Conservation (phyloP, 1,140 invertebrate genomes). For the Pantala flavescens region DNA sequence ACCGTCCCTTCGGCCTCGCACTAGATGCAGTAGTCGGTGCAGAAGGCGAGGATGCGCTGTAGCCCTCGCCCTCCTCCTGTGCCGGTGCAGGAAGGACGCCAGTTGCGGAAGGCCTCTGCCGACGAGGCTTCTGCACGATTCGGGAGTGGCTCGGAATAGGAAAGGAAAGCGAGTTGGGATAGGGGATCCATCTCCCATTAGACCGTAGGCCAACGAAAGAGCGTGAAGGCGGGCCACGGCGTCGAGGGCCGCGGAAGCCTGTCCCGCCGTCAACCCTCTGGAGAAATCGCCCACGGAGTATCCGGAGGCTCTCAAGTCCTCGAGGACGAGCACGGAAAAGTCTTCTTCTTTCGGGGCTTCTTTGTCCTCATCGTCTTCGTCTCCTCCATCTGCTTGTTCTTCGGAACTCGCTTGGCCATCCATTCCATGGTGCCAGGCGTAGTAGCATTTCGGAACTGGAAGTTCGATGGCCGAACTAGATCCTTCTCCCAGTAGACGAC, state of each 20-base stretch:
- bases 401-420: slow-evolving; percentile 21
- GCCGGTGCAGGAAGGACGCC: slow-evolving; percentile 53
- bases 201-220: slow-evolving; percentile 52
- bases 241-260: slow-evolving; percentile 52
- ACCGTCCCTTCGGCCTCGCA: background rate
- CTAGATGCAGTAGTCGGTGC: slow-evolving; percentile 17
- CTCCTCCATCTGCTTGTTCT: slow-evolving; percentile 39
- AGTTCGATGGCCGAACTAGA: slow-evolving; percentile 28
- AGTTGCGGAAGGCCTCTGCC: slow-evolving; percentile 61
- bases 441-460: slow-evolving; percentile 51
- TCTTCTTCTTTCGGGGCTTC: slow-evolving; percentile 16
- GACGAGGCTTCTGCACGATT: slow-evolving; percentile 64
- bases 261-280: slow-evolving; percentile 51
- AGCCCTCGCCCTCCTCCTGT: background rate
- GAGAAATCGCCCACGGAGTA: slow-evolving; percentile 51
- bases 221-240: slow-evolving; percentile 61
- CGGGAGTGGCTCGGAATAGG: slow-evolving; percentile 60
- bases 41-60: slow-evolving; percentile 19
- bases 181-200: slow-evolving; percentile 38
- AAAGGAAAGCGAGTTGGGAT: slow-evolving; percentile 59
- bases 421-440: slow-evolving; percentile 46
- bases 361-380: slow-evolving; percentile 27
- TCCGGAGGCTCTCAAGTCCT: slow-evolving; percentile 45
- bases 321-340: slow-evolving; percentile 49
- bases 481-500: slow-evolving; percentile 31